A percentile compares a stretch with the other conserved stretches of the same genome.
Conservation (phyloP, 2,888 invertebrate genomes). For the Hipparchia sbordonii region DNA sequence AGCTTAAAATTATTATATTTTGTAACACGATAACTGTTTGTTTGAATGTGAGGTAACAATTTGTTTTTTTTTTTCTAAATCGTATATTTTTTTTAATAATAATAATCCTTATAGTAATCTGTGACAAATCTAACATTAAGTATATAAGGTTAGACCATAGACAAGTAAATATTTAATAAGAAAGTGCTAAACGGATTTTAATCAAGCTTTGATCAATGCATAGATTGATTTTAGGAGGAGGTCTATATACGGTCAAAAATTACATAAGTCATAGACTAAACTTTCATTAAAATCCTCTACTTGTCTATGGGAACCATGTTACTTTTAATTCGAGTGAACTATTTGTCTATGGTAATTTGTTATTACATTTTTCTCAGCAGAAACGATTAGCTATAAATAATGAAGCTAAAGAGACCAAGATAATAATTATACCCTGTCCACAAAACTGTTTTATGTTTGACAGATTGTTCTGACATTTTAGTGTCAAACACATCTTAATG, state of each 20-base stretch:
- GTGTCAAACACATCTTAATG: no score
- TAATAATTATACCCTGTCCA: constrained; percentile 5
- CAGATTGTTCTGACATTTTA: not conserved
- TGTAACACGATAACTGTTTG: constrained; percentile 35
- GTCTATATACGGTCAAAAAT: not conserved
- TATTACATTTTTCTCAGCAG: constrained; percentile 13
- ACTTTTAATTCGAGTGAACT: constrained; percentile 1
- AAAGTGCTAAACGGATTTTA: not conserved
- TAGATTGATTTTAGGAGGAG: not conserved
- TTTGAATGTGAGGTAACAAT: constrained; percentile 44
- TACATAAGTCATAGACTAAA: not conserved
- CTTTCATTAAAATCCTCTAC: not conserved
- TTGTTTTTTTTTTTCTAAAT: constrained; percentile 42
- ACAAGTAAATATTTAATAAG: constrained; percentile 24
- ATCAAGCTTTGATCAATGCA: not conserved
- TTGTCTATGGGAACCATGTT: constrained; percentile 1
- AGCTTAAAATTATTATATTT: constrained; percentile 34
- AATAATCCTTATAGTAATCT: constrained; percentile 28
- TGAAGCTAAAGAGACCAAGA: constrained; percentile 35
- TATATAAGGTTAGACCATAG: constrained; percentile 30
- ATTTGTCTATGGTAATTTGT: constrained; percentile 28
- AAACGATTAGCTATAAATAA: constrained; percentile 37
- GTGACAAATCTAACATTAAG: constrained; percentile 36
- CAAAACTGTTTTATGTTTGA: not conserved
- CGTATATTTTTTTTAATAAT: constrained; percentile 20